Conservation (phyloP, 1,140 invertebrate species). For the Zaprionus tsacasi region DNA sequence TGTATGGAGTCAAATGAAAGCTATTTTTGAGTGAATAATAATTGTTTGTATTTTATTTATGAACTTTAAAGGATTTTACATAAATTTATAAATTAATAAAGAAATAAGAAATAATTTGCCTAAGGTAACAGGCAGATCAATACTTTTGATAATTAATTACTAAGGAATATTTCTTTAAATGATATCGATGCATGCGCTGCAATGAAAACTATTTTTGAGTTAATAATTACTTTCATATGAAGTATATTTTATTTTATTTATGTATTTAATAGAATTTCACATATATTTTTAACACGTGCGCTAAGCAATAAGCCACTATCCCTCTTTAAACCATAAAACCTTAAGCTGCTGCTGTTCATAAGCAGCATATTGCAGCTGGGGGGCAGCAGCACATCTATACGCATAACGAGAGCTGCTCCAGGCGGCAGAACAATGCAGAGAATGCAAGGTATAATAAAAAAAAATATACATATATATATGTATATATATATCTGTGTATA, state of each 20-base stretch:
- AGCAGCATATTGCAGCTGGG: neutral
- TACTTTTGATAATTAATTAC: neutral
- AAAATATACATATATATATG: neutral
- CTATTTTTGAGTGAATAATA: too few relatives aligned
- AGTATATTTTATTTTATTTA: too few relatives aligned
- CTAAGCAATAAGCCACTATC: neutral
- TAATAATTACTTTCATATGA: too few relatives aligned
- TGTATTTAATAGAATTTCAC: too few relatives aligned
- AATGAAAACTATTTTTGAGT: too few relatives aligned
- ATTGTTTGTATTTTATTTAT: too few relatives aligned
- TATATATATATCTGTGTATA: too few relatives aligned
- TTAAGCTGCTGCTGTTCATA: neutral
- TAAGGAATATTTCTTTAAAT: too few relatives aligned
- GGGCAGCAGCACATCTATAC: conserved; percentile 20
- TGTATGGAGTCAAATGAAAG: too few relatives aligned
- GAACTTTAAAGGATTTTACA: too few relatives aligned
- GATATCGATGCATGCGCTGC: too few relatives aligned
- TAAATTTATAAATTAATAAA: too few relatives aligned
- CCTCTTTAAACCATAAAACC: neutral
- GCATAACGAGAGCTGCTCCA: conserved; percentile 72
- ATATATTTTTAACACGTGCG: neutral
- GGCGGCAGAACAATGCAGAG: conserved; percentile 49
- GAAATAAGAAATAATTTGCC: neutral
- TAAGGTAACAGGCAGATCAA: neutral
- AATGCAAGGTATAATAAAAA: conserved; percentile 29